Percentiles rank a stretch among this genome's conserved stretches.
Evolutionary conservation across 1,140 invertebrate genomes (phyloP).

Genomic region (Leptinotarsa undecemlineata): DNA sequence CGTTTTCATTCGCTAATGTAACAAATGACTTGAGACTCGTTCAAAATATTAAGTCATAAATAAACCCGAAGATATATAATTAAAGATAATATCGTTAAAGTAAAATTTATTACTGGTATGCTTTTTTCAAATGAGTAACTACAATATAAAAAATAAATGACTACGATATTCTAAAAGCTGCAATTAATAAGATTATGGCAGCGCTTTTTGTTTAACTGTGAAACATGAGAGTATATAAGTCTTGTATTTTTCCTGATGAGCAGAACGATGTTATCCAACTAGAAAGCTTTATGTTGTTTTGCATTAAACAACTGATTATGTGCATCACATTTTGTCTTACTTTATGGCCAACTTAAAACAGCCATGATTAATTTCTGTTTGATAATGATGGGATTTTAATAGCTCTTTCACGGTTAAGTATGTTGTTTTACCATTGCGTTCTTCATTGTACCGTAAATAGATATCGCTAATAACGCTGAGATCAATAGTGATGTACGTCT

Average conservation of each 20-base stretch:
- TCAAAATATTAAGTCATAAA: slow-evolving; percentile 1
- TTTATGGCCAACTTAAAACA: slow-evolving; percentile 43
- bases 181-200: slow-evolving; percentile 34
- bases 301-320: slow-evolving; percentile 52
- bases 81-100: neutral
- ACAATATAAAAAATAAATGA: slow-evolving; percentile 16
- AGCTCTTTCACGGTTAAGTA: slow-evolving; percentile 51
- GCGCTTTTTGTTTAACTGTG: slow-evolving; percentile 19
- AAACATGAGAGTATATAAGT: slow-evolving; percentile 22
- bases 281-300: slow-evolving; percentile 54
- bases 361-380: slow-evolving; percentile 50
- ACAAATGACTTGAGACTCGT: neutral
- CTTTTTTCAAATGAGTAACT: neutral
- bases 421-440: slow-evolving; percentile 47
- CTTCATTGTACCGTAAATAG: slow-evolving; percentile 44
- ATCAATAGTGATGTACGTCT: neutral
- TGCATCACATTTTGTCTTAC: slow-evolving; percentile 47
- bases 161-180: slow-evolving; percentile 27
- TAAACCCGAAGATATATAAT: neutral
- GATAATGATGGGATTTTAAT: slow-evolving; percentile 52
- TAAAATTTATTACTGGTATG: neutral
- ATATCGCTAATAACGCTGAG: slow-evolving; percentile 10
- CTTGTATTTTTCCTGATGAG: slow-evolving; percentile 30
- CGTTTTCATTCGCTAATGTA: neutral
- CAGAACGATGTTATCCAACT: slow-evolving; percentile 41